Evolutionary conservation across 2,888 invertebrate species (phyloP), one percentile per base, ranked within the genome.

Genomic region (Archips crataeganus): DNA sequence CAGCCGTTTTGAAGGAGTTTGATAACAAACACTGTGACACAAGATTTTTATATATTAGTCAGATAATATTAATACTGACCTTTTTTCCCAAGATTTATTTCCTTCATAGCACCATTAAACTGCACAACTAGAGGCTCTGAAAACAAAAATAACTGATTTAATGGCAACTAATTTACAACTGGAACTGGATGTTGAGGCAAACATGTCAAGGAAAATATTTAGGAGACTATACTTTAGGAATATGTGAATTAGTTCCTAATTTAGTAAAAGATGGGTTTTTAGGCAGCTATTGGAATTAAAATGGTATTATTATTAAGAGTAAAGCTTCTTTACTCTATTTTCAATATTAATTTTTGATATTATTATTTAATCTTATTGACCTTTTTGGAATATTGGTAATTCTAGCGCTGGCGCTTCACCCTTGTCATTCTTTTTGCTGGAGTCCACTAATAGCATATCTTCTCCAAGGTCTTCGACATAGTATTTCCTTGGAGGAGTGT

Each of bases 381-480:
- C 93, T 90, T 85, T 91, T 81, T 88, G 88, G 75, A 86, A 79
- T 54, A 86, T 77, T 61, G 86, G 78, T 75, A 87, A 67, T 75
- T 88, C 84, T 82, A 85, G 81, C 45, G 82, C 80, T 67, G 87
- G 84, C 45, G 76, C 74, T 75, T 82, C 84, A 74, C 87, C 85
- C 76, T 82, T 81, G 77, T 82, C 86, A 51, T 81, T 87, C 77
- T 93, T 93, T 79, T 91, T 93, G 77, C 85, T 91, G 0, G 89
- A 88, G 80, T 92, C 93, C 69, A 93, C 84, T 15, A 93, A 83
- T n/a, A 90, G 75, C 88, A 93, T 87, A 72, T 92, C 91, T 75
- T 93, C 89, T 39, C 91, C 93, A 15, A 92, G 86, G 72, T 91
- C 88, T 72, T 93, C 90, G 2, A 92, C 93, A 85, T 85, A 93